These are phyloP conservation scores for Rhynchonycteris naso DNA, from an alignment of 2,797 vertebrate species.

Conservation along the genomic window DNA sequence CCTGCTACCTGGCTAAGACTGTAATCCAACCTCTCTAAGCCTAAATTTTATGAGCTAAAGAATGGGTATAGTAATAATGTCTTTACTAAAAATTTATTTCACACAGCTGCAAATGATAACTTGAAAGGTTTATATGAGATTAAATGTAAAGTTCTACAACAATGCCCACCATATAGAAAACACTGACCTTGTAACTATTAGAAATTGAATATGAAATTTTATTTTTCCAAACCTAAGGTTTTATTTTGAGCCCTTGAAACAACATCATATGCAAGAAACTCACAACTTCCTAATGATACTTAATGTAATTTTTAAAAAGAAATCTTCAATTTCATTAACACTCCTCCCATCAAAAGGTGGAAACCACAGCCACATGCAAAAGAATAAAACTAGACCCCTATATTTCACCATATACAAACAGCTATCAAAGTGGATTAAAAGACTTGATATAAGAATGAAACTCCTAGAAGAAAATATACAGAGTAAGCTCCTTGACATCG, in stretches of 20 bases:
- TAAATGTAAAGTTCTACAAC: neutral
- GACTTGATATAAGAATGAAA: neutral
- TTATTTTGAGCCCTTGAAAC: neutral
- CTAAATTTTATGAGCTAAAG: neutral
- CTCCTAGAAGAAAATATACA: neutral
- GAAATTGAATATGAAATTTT: neutral
- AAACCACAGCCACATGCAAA: neutral
- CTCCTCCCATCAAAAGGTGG: neutral
- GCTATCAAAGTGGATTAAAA: neutral
- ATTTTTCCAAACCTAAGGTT: slow-evolving; percentile 33
- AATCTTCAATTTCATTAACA: neutral
- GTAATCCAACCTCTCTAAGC: neutral
- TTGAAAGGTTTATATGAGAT: neutral
- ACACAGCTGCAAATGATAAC: neutral
- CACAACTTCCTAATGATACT: neutral
- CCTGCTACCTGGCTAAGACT: neutral
- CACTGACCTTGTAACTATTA: neutral
- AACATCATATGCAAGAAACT: neutral
- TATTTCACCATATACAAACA: neutral
- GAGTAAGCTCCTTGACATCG: neutral
- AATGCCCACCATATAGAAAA: neutral
- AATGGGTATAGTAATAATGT: neutral
- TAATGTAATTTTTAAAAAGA: neutral
- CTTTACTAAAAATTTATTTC: neutral
- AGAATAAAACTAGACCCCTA: neutral